Evolutionary conservation across 1,140 invertebrate genomes (phyloP).

Genomic region (Archegozetes longisetosus): DNA sequence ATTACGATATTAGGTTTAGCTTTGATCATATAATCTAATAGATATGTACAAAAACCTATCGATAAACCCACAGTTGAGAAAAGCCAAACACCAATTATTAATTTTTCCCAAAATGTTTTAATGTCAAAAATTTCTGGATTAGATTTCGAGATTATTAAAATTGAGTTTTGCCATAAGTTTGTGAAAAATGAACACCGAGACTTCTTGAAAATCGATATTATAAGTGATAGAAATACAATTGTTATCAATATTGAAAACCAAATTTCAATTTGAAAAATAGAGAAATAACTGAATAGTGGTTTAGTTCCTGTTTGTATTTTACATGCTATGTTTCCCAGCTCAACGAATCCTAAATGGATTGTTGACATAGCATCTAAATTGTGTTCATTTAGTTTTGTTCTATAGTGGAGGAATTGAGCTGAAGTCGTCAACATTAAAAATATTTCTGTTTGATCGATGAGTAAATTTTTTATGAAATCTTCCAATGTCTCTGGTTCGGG

Average conservation of each 20-base stretch:
- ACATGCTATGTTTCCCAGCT: no score
- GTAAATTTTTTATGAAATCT: no score
- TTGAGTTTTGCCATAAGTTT: not conserved
- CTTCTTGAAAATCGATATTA: not conserved
- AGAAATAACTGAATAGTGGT: no score
- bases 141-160: no score
- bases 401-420: no score
- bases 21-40: not conserved
- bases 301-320: no score
- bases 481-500: no score
- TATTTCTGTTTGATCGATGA: no score
- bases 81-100: not conserved
- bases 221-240: not conserved
- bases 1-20: not conserved
- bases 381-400: no score
- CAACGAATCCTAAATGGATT: no score
- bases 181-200: not conserved
- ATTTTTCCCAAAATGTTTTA: not conserved
- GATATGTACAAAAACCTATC: not conserved
- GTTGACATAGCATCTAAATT: no score
- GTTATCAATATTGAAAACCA: not conserved
- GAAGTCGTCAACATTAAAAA: no score
- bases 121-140: not conserved
- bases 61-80: not conserved
- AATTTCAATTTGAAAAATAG: not conserved